Evolutionary conservation across 2,888 invertebrate species (phyloP).

Genomic region (Aspidiotus rigidus): DNA sequence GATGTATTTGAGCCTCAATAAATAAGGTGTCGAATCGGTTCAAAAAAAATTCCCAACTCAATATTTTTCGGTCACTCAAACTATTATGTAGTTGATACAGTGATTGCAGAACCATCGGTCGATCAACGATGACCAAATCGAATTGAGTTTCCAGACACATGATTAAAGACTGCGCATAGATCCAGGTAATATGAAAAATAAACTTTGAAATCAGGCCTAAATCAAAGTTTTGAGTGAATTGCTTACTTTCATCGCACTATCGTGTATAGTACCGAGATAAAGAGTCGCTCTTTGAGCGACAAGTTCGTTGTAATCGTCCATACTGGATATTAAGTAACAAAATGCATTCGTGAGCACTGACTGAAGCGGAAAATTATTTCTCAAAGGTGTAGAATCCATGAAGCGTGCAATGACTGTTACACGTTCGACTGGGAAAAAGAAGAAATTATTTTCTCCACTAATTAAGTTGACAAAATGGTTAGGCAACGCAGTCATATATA

Average conservation of each 20-base stretch:
- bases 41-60: conserved; percentile 96
- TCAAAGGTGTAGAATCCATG: conserved; percentile 80
- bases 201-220: background rate
- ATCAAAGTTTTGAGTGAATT: background rate
- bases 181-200: conserved; percentile 5
- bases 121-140: conserved; percentile 90
- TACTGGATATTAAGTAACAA: conserved; percentile 88
- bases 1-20: conserved; percentile 81
- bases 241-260: conserved; percentile 68
- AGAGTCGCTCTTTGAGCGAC: conserved; percentile 89
- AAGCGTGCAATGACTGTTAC: conserved; percentile 87
- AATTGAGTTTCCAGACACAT: conserved; percentile 96
- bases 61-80: conserved; percentile 75
- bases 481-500: too few relatives aligned
- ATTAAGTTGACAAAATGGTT: background rate
- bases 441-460: too few relatives aligned
- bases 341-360: conserved; percentile 92
- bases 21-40: conserved; percentile 92
- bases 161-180: conserved; percentile 58
- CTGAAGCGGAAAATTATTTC: conserved; percentile 73
- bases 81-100: conserved; percentile 90
- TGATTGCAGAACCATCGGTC: conserved; percentile 92
- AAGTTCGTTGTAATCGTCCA: conserved; percentile 90
- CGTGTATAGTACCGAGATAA: conserved; percentile 87
- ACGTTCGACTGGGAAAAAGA: conserved; percentile 61